A percentile compares a stretch with the other conserved stretches of the same genome.
Conservation (phyloP, 2,888 invertebrate genomes). For the Tetramorium bicarinatum region DNA sequence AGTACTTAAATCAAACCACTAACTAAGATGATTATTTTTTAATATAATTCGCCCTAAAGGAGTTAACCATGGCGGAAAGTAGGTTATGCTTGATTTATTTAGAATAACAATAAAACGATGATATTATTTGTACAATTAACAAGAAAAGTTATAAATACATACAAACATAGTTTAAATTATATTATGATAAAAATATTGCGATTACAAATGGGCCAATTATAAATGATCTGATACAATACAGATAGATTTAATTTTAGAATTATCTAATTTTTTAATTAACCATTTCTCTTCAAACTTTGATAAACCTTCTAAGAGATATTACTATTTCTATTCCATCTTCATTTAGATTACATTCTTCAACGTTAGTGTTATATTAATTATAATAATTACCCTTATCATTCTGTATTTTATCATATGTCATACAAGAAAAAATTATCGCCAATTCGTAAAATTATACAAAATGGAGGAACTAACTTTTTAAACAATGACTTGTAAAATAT, state of each 20-base stretch:
- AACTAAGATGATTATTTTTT: not conserved
- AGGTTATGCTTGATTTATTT: slow-evolving; percentile 79
- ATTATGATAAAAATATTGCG: not conserved
- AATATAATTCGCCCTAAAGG: slow-evolving; percentile 62
- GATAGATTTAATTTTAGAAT: not conserved
- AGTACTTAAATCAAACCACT: not conserved
- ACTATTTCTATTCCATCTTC: not conserved
- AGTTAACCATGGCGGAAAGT: slow-evolving; percentile 78
- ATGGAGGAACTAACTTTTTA: not conserved
- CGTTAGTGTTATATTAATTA: not conserved
- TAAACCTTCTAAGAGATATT: not conserved
- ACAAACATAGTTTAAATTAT: not conserved
- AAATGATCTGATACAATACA: not conserved
- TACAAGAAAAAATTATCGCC: not conserved
- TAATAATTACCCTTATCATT: not conserved
- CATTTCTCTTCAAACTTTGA: not conserved
- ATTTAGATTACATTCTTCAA: not conserved
- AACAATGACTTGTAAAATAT: slow-evolving; percentile 8
- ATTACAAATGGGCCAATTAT: not conserved
- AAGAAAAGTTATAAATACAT: not conserved
- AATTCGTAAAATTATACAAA: not conserved
- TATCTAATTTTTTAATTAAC: not conserved
- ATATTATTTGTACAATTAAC: not conserved
- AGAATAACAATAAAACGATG: slow-evolving; percentile 60
- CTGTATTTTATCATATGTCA: not conserved